Percentiles rank a stretch among this genome's conserved stretches.
Conservation (phyloP, 2,888 invertebrate genomes). For the Zaprionus lineosus region DNA sequence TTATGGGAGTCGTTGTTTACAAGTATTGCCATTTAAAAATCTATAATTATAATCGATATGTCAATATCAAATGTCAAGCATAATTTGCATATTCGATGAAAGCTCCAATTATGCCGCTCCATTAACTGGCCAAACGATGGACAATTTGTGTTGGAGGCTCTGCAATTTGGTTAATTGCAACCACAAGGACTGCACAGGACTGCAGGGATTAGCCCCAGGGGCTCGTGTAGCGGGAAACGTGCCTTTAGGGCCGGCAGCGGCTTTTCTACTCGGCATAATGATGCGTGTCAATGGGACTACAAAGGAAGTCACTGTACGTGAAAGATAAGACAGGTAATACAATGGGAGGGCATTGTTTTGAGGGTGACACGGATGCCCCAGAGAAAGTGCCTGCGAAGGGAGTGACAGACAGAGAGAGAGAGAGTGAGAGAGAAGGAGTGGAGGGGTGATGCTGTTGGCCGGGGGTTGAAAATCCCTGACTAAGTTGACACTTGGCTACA, state of each 20-base stretch:
- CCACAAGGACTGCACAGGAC: conserved; percentile 28
- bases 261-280: too few relatives aligned
- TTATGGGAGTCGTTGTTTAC: too few relatives aligned
- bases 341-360: conserved; percentile 8
- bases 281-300: conserved; percentile 49
- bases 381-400: background rate
- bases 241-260: too few relatives aligned
- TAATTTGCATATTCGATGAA: too few relatives aligned
- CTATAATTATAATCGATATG: too few relatives aligned
- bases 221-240: too few relatives aligned
- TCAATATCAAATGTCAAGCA: too few relatives aligned
- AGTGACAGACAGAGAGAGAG: background rate
- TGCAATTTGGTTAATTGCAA: conserved; percentile 69
- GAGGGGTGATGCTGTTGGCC: background rate
- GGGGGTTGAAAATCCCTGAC: conserved; percentile 9
- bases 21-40: too few relatives aligned
- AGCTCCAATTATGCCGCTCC: too few relatives aligned
- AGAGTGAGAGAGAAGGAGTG: background rate
- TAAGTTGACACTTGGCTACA: background rate
- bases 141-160: conserved; percentile 6
- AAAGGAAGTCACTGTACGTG: conserved; percentile 25
- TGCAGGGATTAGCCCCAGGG: conserved; percentile 32
- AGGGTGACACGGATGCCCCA: background rate
- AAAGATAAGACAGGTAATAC: conserved; percentile 56
- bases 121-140: conserved; percentile 24